Base-by-base conservation (phyloP, 2,797 vertebrate genomes). In the Diceros bicornis region DNA sequence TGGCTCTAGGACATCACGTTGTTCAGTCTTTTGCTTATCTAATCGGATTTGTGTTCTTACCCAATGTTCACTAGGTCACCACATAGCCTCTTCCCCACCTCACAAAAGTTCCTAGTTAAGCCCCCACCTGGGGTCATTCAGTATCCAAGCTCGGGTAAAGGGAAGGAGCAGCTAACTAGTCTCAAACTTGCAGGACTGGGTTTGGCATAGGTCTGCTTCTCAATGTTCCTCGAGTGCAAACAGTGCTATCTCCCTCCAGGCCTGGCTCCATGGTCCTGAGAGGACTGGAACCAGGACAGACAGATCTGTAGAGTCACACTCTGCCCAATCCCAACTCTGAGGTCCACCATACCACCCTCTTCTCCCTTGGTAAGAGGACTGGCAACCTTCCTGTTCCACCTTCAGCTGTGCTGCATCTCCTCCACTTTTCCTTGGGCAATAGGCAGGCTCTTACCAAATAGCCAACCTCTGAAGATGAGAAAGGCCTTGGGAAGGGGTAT, bases 41-140 rank as follows among this genome's bases (percentile, higher is more conserved):
- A 95, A 97, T 97, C 88, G 2, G 72, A 83, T 93, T 55, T 97
- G 81, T 97, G 86, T 96, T 96, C 97, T 98, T 97, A 96, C 94
- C 93, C 96, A 97, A 44, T 97, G 85, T 94, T 96, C 96, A 92
- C 88, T 96, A 86, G 96, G 93, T 97, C 92, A 96, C 82, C 81
- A 74, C 82, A n/a, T 1, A 79, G 72, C 69, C 78, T 96, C 75
- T 61, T 93, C 71, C n/a, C 52, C n/a, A 64, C 57, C 87, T 93
- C 37, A 61, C 59, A 86, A 0, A 75, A 88, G 86, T 64, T 95
- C 86, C 81, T 57, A 27, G 16, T 47, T 82, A 89, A 89, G 81
- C 62, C n/a, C 55, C 44, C 94, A 37, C 32, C 37, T 91, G 72
- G n/a, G 78, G 66, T 79, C 89, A 94, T 72, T 27, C n/a, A 23